These are phyloP conservation scores for Tubulanus polymorphus DNA, from an alignment of 2,888 invertebrate genomes.

Conservation along the genomic window DNA sequence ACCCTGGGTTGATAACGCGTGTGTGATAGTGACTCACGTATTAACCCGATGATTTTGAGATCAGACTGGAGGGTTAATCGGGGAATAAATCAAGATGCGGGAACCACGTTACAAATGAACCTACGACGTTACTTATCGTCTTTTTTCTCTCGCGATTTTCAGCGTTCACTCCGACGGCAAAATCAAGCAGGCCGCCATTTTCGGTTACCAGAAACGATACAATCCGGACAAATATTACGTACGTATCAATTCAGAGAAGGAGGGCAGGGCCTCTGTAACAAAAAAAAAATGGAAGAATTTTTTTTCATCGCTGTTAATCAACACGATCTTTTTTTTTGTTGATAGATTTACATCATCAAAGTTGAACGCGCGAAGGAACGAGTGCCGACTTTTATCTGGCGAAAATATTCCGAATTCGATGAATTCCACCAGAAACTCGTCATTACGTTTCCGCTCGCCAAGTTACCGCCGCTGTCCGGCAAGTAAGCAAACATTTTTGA, in stretches of 20 bases:
- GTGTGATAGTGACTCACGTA: too few species aligned
- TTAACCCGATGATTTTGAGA: too few species aligned
- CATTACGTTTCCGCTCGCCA: slow-evolving; percentile 84
- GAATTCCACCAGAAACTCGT: slow-evolving; percentile 94
- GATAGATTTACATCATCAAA: slow-evolving; percentile 55
- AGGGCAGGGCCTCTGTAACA: too few species aligned
- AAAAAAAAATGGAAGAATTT: too few species aligned
- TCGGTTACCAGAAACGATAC: slow-evolving; percentile 89
- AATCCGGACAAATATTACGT: slow-evolving; percentile 98
- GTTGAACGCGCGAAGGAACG: slow-evolving; percentile 79
- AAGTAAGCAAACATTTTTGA: slow-evolving; percentile 58
- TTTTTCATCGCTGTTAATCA: too few species aligned
- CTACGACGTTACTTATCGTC: not conserved
- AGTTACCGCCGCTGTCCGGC: slow-evolving; percentile 63
- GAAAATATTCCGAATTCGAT: slow-evolving; percentile 94
- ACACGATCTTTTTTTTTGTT: slow-evolving; percentile 9
- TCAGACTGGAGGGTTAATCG: too few species aligned
- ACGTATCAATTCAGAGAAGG: slow-evolving; percentile 31
- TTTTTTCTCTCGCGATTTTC: slow-evolving; percentile 17
- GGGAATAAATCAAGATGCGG: too few species aligned
- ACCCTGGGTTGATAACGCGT: too few species aligned
- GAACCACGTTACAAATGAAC: too few species aligned
- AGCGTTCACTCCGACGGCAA: slow-evolving; percentile 73
- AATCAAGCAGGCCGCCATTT: slow-evolving; percentile 76
- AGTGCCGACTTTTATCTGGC: slow-evolving; percentile 83